phyloP scores from a whole-genome alignment of 2,888 invertebrate genomes.

The Ernsta delagoae region DNA sequence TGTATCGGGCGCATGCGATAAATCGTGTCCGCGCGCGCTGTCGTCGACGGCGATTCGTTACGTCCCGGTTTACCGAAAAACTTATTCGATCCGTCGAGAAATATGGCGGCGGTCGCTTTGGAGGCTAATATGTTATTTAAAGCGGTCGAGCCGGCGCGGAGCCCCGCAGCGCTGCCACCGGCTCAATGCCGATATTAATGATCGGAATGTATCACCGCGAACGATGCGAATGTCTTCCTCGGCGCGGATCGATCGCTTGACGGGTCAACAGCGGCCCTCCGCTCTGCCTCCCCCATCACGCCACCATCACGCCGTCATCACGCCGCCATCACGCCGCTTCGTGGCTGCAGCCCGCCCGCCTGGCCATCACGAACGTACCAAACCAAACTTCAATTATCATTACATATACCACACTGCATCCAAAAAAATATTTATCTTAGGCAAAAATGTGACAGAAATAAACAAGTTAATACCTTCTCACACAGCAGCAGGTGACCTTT shows the following conservation, averaged over 20 bases:
- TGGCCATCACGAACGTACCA: too few relatives aligned
- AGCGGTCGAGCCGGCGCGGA: slow-evolving; percentile 58
- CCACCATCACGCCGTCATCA: not conserved
- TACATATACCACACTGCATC: too few relatives aligned
- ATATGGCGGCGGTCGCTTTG: slow-evolving; percentile 77
- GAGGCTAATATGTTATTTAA: slow-evolving; percentile 78
- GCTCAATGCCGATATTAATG: slow-evolving; percentile 78
- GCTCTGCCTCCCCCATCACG: not conserved
- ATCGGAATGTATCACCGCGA: slow-evolving; percentile 65
- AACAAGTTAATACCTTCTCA: too few relatives aligned
- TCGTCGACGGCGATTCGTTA: slow-evolving; percentile 74
- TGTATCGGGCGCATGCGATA: slow-evolving; percentile 75
- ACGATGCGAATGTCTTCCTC: slow-evolving; percentile 68
- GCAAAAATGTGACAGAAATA: too few relatives aligned
- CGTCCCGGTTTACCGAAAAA: slow-evolving; percentile 74
- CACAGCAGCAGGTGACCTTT: too few relatives aligned
- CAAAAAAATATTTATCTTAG: too few relatives aligned
- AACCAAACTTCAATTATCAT: too few relatives aligned
- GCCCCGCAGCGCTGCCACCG: slow-evolving; percentile 75
- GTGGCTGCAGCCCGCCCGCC: too few relatives aligned
- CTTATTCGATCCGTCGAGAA: slow-evolving; percentile 65
- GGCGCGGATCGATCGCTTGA: slow-evolving; percentile 47
- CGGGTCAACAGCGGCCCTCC: slow-evolving; percentile 43
- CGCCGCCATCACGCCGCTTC: too few relatives aligned
- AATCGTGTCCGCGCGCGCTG: slow-evolving; percentile 66